Evolutionary conservation across 2,888 invertebrate genomes (phyloP).

Genomic region (Lasioglossum zephyrum): DNA sequence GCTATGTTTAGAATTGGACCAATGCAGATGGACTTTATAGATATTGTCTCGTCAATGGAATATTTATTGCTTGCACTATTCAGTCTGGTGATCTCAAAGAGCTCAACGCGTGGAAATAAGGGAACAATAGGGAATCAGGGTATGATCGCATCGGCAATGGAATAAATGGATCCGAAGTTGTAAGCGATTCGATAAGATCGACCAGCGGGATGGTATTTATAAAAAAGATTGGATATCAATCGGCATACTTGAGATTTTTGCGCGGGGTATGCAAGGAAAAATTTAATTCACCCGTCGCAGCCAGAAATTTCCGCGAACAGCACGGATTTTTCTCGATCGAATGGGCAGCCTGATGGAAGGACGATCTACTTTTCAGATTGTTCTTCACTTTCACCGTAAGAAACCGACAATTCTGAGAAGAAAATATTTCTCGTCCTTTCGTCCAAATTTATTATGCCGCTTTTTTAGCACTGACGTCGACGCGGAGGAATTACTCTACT

Average conservation of each 20-base stretch:
- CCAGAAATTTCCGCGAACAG: background rate
- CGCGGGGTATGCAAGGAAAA: background rate
- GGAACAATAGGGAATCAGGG: background rate
- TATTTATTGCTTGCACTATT: background rate
- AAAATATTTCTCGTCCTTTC: background rate
- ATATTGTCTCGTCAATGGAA: background rate
- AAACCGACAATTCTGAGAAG: background rate
- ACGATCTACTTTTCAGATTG: background rate
- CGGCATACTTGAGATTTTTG: conserved; percentile 7
- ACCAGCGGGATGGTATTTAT: background rate
- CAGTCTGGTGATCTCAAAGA: background rate
- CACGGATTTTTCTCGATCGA: conserved; percentile 11
- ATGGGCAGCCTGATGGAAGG: background rate
- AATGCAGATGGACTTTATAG: background rate
- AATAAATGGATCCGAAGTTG: background rate
- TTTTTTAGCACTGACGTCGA: background rate
- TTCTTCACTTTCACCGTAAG: background rate
- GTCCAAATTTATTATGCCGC: background rate
- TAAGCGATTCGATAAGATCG: background rate
- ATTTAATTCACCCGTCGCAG: background rate
- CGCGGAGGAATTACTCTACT: background rate
- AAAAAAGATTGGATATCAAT: background rate
- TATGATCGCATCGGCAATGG: background rate
- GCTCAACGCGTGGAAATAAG: background rate
- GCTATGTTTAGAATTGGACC: background rate